phyloP scores from a whole-genome alignment of 2,797 vertebrate species.

The Apogon hyalosoma region DNA sequence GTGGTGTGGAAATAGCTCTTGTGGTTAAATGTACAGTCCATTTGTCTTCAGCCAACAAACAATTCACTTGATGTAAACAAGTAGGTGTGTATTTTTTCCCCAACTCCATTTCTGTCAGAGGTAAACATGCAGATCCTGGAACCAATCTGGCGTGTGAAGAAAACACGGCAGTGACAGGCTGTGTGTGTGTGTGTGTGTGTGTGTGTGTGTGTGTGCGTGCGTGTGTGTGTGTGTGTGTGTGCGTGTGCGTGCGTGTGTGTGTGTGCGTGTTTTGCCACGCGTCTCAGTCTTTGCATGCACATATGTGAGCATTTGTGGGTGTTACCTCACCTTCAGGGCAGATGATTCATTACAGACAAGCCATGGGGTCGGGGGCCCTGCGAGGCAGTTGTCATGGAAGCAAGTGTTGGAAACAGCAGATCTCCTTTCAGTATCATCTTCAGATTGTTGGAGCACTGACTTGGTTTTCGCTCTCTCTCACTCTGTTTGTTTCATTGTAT shows the following conservation, averaged over 20 bases:
- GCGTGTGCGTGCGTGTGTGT: conserved; percentile 3
- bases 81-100: conserved; percentile 10
- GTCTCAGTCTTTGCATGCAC: conserved; percentile 30
- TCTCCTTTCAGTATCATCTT: conserved; percentile 79
- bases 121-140: conserved; percentile 42
- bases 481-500: background rate
- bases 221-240: conserved; percentile 1
- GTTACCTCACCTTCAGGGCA: conserved; percentile 65
- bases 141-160: conserved; percentile 29
- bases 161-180: background rate
- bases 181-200: conserved; percentile 3
- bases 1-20: conserved; percentile 2
- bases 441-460: conserved; percentile 57
- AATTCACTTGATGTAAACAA: conserved; percentile 36
- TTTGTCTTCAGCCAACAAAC: conserved; percentile 33
- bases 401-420: conserved; percentile 66
- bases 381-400: conserved; percentile 78
- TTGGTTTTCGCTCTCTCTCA: conserved; percentile 24
- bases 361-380: conserved; percentile 65
- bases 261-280: conserved; percentile 5
- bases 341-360: conserved; percentile 77
- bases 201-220: conserved; percentile 17
- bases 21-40: conserved; percentile 1
- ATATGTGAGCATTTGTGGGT: conserved; percentile 61
- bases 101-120: conserved; percentile 12